phyloP scores from a whole-genome alignment of 2,888 invertebrate species.

The Tipula unca region DNA sequence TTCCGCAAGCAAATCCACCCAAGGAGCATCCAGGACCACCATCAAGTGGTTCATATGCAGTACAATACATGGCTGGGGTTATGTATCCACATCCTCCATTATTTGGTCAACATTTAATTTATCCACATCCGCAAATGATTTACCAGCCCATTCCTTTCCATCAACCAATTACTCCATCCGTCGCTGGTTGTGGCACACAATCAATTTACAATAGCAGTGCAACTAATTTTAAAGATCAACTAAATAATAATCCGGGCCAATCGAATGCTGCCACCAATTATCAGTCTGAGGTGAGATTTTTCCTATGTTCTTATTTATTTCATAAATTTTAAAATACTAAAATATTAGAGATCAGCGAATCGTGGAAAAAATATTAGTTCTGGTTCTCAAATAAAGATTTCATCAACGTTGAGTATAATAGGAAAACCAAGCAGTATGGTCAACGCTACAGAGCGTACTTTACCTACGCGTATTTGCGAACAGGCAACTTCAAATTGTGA shows the following conservation, averaged over 20 bases:
- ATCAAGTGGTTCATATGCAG: conserved; percentile 37
- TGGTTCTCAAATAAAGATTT: neutral
- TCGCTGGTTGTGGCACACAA: neutral
- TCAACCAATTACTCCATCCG: neutral
- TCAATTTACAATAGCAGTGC: neutral
- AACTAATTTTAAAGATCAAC: neutral
- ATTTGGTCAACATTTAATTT: conserved; percentile 40
- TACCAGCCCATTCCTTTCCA: conserved; percentile 48
- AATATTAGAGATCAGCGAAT: neutral
- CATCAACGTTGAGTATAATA: neutral
- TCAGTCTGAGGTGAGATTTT: neutral
- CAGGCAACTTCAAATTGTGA: neutral
- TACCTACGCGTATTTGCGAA: neutral
- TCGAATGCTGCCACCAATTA: neutral
- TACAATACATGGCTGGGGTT: conserved; percentile 55
- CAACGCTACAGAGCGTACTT: neutral
- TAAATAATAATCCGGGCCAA: neutral
- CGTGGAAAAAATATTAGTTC: conserved; percentile 8
- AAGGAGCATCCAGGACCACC: conserved; percentile 32
- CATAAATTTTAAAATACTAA: neutral
- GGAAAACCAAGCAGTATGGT: neutral
- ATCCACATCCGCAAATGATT: conserved; percentile 50
- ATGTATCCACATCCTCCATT: conserved; percentile 51
- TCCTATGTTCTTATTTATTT: neutral
- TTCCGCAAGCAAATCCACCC: conserved; percentile 34